These are phyloP conservation scores for Vanacampus margaritifer DNA, from an alignment of 2,113 vertebrate genomes.

Conservation along the genomic window DNA sequence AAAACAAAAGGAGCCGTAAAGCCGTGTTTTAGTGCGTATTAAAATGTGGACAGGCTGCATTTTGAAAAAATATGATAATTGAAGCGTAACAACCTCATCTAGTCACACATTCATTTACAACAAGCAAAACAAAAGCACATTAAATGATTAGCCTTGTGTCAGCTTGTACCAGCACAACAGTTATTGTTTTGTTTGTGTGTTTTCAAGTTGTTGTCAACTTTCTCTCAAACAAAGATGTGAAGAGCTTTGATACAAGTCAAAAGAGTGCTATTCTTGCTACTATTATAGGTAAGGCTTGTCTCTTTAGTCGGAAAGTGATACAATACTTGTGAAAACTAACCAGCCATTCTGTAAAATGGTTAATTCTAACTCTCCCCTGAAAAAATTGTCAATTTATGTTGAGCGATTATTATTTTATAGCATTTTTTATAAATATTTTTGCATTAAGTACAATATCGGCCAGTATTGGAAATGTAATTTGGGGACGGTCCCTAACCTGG, in stretches of 20 bases:
- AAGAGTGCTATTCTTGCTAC: neutral
- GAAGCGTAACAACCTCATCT: neutral
- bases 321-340: too few relatives aligned
- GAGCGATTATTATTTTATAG: too few relatives aligned
- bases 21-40: neutral
- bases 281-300: neutral
- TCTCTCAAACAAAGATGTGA: neutral
- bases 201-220: neutral
- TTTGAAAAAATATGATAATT: conserved; percentile 1
- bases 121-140: neutral
- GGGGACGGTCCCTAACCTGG: too few relatives aligned
- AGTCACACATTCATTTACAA: neutral
- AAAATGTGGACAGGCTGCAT: neutral
- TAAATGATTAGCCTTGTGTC: neutral
- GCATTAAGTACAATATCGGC: too few relatives aligned
- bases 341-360: too few relatives aligned
- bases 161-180: neutral
- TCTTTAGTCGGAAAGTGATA: too few relatives aligned
- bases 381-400: too few relatives aligned
- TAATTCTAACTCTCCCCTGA: too few relatives aligned
- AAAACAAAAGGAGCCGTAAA: neutral
- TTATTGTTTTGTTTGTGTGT: neutral
- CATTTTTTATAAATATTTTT: too few relatives aligned
- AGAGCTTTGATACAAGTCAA: neutral
- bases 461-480: too few relatives aligned